Conservation (phyloP, 2,888 invertebrate species). For the Argyra leucocephala region DNA sequence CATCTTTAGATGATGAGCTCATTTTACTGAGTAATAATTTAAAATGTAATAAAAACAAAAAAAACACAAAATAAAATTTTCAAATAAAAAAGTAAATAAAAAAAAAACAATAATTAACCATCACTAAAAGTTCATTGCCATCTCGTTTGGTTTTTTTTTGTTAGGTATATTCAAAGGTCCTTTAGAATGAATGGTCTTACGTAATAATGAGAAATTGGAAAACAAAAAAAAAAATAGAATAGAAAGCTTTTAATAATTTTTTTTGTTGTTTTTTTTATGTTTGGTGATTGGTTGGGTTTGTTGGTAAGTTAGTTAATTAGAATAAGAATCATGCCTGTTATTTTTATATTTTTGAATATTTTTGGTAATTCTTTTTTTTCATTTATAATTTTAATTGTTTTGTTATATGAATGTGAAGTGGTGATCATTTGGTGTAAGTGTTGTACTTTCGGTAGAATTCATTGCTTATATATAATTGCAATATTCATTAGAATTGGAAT, state of each 20-base stretch:
- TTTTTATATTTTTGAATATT: background rate
- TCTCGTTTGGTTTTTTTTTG: background rate
- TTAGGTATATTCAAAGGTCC: background rate
- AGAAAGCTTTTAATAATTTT: background rate
- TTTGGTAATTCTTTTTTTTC: background rate
- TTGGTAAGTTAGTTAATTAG: too few relatives aligned
- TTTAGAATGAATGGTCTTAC: background rate
- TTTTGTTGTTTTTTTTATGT: too few relatives aligned
- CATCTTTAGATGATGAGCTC: background rate
- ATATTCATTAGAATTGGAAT: too few relatives aligned
- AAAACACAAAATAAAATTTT: too few relatives aligned
- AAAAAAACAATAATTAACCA: background rate
- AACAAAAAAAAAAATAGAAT: background rate
- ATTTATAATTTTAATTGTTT: background rate
- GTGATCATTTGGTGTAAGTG: too few relatives aligned
- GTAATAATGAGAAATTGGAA: background rate
- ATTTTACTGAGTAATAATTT: background rate
- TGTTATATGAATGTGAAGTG: too few relatives aligned
- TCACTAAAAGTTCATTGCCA: conserved; percentile 1
- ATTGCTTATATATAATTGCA: too few relatives aligned
- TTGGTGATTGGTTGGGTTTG: too few relatives aligned
- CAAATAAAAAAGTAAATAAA: background rate
- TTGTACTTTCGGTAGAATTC: too few relatives aligned
- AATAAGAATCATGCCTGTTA: background rate
- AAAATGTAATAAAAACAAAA: background rate